phyloP scores from a whole-genome alignment of 1,140 invertebrate genomes.

The Drusus annulatus region DNA sequence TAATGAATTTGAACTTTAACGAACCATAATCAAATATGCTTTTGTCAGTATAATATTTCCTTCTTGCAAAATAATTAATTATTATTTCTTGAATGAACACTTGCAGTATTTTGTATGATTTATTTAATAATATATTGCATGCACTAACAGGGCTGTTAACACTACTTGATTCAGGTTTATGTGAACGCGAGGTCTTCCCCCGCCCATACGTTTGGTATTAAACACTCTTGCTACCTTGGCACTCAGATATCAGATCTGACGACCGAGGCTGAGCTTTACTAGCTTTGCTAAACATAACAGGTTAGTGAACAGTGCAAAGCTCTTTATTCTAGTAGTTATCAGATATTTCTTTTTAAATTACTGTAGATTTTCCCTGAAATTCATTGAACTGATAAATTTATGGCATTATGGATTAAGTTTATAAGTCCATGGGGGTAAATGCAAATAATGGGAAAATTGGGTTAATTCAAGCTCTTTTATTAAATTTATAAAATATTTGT shows the following conservation, averaged over 20 bases:
- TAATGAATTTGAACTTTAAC: too few relatives aligned
- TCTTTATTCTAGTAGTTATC: not conserved
- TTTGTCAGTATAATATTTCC: too few relatives aligned
- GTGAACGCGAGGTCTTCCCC: slow-evolving; percentile 72
- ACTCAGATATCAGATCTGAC: slow-evolving; percentile 60
- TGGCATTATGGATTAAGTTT: too few relatives aligned
- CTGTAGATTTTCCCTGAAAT: not conserved
- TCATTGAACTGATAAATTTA: not conserved
- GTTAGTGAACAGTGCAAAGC: slow-evolving; percentile 22
- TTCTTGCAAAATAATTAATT: too few relatives aligned
- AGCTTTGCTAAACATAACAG: slow-evolving; percentile 32
- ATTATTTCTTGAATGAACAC: too few relatives aligned
- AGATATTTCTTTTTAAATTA: not conserved
- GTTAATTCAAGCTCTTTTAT: too few relatives aligned
- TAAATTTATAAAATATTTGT: too few relatives aligned
- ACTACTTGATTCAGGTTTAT: slow-evolving; percentile 63
- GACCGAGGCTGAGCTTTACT: slow-evolving; percentile 52
- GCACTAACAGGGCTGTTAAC: slow-evolving; percentile 5
- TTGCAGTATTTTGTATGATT: too few relatives aligned
- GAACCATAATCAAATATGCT: too few relatives aligned
- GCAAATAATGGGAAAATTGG: too few relatives aligned
- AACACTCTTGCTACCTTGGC: slow-evolving; percentile 80
- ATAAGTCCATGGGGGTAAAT: too few relatives aligned
- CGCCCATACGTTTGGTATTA: slow-evolving; percentile 83
- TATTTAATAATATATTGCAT: slow-evolving; percentile 15